Evolutionary conservation across 2,113 vertebrate genomes (phyloP), one percentile per base, ranked within the genome.

Genomic region (Apistogramma diplotaenia): DNA sequence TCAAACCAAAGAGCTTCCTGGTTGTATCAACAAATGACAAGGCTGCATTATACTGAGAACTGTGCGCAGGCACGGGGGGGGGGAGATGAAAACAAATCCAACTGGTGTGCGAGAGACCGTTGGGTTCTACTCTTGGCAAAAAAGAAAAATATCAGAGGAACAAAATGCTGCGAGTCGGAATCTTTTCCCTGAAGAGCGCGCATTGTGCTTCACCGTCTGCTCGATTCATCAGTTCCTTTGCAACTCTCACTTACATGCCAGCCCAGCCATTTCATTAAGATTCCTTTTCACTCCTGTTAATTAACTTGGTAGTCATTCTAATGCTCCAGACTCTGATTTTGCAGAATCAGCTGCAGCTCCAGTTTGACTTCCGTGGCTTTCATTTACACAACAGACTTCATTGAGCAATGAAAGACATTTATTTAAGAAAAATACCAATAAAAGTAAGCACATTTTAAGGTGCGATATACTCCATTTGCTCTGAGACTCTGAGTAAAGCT

Each of bases 231-330:
- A 27, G 1, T 37, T 75, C 55, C 19, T 37, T 19, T 49, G 49
- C 49, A 71, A 23, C 74, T 61, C 49, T 49, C 10, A 21, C 23
- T 72, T 43, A 56, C 49, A 35, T 12, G 57, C 60, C 62, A 71
- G 19, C 29, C 4, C 15, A 25, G 13, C 81, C 40, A 31, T 62
- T 81, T 78, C 81, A 84, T 78, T 61, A 78, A 31, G 27, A 51
- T 25, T 71, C 21, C 2, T 49, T 49, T 74, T 35, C 62, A 11
- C 78, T 21, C 40, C 57, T 61, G 61, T 9, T 82, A 58, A 79
- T 85, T 74, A 73, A 73, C 57, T 82, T 19, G 25, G 58, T 56
- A 53, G 54, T 21, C 0, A 1, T 78, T 54, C 51, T 53, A n/a
- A 21, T 73, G 40, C 59, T 65, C 19, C 2, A 2, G 8, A 15